Conservation (phyloP, 2,797 vertebrate genomes). For the Scolopax bukidnonensis region DNA sequence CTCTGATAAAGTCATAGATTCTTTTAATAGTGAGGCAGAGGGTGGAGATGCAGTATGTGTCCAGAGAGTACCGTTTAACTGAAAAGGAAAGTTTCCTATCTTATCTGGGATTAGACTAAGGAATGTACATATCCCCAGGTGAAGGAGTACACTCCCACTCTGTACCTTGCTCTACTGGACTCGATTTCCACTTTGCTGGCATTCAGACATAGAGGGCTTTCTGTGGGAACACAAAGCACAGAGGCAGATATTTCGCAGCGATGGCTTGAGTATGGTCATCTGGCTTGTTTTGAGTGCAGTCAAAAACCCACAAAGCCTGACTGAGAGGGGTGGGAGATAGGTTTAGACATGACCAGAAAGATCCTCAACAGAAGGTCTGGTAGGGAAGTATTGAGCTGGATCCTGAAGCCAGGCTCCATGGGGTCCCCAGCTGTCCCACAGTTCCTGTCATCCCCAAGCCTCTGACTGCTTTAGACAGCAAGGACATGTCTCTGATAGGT, state of each 20-base stretch:
- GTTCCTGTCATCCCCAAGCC: neutral
- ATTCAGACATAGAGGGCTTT: neutral
- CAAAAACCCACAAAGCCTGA: neutral
- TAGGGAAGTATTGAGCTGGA: neutral
- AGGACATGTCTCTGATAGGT: neutral
- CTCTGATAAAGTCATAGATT: neutral
- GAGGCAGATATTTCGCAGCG: neutral
- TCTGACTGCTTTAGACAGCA: neutral
- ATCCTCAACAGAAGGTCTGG: neutral
- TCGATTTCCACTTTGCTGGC: neutral
- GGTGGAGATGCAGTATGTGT: neutral
- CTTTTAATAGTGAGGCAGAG: neutral
- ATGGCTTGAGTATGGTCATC: neutral
- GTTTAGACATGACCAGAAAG: neutral
- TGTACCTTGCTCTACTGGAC: neutral
- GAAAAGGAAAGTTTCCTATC: neutral
- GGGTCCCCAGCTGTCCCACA: neutral
- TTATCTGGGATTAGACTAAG: neutral
- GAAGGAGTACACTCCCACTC: neutral
- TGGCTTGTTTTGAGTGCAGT: neutral
- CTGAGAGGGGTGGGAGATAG: neutral
- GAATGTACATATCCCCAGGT: neutral
- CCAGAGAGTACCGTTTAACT: neutral
- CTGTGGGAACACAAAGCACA: neutral
- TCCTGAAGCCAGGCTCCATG: neutral